phyloP scores from a whole-genome alignment of 1,140 invertebrate species.

The Xylocopa sonorina region DNA sequence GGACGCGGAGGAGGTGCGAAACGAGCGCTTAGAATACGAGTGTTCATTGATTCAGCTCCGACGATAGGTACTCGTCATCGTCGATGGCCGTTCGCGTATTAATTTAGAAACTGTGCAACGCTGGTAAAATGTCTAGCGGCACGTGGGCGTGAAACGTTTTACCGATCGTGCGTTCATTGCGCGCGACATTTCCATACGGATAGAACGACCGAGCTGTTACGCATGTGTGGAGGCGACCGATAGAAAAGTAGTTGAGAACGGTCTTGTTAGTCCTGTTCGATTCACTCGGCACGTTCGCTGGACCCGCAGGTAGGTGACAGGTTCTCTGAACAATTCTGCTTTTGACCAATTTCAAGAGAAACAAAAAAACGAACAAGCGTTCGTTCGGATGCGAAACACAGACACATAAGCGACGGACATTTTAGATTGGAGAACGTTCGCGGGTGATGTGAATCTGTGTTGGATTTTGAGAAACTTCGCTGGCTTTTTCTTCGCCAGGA shows the following conservation, averaged over 20 bases:
- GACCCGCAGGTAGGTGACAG: too few species aligned
- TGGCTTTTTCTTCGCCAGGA: not conserved
- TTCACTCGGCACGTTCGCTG: not conserved
- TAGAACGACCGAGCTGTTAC: not conserved
- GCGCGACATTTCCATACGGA: constrained; percentile 11
- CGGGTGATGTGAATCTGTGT: too few species aligned
- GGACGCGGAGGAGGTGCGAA: too few species aligned
- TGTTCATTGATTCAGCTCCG: not conserved
- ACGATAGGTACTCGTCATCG: not conserved
- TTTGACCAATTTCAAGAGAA: too few species aligned
- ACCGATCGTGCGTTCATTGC: not conserved
- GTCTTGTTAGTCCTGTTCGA: not conserved
- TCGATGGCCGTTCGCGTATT: not conserved
- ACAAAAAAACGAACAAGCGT: too few species aligned
- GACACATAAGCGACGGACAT: too few species aligned
- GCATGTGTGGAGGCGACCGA: not conserved
- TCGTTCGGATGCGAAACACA: too few species aligned
- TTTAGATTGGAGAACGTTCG: too few species aligned
- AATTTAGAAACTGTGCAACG: constrained; percentile 11
- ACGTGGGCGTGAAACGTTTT: constrained; percentile 15
- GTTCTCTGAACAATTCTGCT: too few species aligned
- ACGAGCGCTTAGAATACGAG: too few species aligned
- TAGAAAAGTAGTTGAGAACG: not conserved
- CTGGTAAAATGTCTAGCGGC: not conserved
- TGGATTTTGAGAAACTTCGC: not conserved